phyloP scores from a whole-genome alignment of 2,888 invertebrate species.

The Creontiades dilutus region DNA sequence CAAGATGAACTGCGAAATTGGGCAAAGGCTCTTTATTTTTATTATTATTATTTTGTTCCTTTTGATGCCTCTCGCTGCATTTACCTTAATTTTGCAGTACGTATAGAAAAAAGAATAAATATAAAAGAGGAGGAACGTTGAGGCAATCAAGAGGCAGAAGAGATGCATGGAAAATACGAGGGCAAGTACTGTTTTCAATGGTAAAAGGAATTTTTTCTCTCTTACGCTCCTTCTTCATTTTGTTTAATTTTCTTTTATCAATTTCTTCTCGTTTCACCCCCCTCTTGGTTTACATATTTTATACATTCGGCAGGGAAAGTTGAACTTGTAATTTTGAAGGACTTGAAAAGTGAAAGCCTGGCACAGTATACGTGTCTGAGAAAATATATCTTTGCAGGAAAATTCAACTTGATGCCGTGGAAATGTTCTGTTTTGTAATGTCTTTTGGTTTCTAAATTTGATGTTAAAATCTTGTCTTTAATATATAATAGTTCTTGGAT shows the following conservation, averaged over 20 bases:
- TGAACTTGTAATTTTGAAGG: too few relatives aligned
- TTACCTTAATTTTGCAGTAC: background rate
- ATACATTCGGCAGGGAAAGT: too few relatives aligned
- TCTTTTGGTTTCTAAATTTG: too few relatives aligned
- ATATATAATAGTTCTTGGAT: too few relatives aligned
- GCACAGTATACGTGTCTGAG: too few relatives aligned
- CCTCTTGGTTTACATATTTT: too few relatives aligned
- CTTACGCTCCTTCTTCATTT: background rate
- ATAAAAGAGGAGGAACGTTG: background rate
- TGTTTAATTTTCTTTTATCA: background rate
- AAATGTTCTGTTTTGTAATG: too few relatives aligned
- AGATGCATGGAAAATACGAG: background rate
- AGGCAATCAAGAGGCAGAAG: conserved; percentile 13
- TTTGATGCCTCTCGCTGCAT: background rate
- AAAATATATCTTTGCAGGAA: too few relatives aligned
- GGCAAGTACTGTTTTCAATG: conserved; percentile 5
- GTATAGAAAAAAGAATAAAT: background rate
- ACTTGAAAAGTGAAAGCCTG: too few relatives aligned
- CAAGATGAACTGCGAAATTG: conserved; percentile 2
- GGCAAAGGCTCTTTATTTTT: background rate
- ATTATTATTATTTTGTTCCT: background rate
- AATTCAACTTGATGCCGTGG: too few relatives aligned
- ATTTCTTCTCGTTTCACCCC: too few relatives aligned
- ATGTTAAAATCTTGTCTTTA: too few relatives aligned
- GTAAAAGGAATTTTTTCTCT: background rate